Base-by-base conservation (phyloP, 2,888 invertebrate genomes). In the Lysandra bellargus region DNA sequence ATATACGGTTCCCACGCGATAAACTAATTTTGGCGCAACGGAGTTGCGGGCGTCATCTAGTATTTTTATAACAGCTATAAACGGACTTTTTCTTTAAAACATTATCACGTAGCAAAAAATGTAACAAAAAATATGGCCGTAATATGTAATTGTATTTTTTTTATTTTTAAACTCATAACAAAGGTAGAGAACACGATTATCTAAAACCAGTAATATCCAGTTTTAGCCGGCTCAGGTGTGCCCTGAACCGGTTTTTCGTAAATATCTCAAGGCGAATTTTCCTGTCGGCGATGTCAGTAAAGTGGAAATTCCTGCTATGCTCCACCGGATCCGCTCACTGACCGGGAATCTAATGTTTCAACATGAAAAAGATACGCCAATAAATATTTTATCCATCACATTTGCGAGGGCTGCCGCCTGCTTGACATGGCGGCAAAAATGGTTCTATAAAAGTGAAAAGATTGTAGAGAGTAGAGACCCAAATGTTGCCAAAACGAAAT, bases 281-380 rank as follows among this genome's bases (percentile, higher is more conserved):
- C 85, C 84, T 84, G 83, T 84, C 83, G 80, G 84, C 84, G 86
- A 85, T 85, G 85, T 86, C 85, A 83, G 86, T 86, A 87, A 88
- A 90, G 90, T 88, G 87, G 87, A 90, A 91, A 92, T 91, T 89
- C 90, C 88, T 86, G 85, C 84, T 85, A 85, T 85, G 86, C 84
- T 87, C 84, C 85, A 85, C 85, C 84, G 86, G 85, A 83, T 84
- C 84, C 86, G 85, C 82, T 87, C 85, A 84, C 86, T 87, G 88
- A 87, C 88, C 88, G 84, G 83, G 85, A 85, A 87, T 83, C 86
- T 87, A 85, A 86, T 86, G 84, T 86, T 88, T 85, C 84, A 84
- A 86, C 85, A 85, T 86, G 86, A 86, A 86, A 86, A 87, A 88
- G 88, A 87, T 87, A 86, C 83, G 82, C 85, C 87, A 86, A 88